Base-by-base conservation (phyloP, 1,140 invertebrate species). In the Panagrolaimus sp. region DNA sequence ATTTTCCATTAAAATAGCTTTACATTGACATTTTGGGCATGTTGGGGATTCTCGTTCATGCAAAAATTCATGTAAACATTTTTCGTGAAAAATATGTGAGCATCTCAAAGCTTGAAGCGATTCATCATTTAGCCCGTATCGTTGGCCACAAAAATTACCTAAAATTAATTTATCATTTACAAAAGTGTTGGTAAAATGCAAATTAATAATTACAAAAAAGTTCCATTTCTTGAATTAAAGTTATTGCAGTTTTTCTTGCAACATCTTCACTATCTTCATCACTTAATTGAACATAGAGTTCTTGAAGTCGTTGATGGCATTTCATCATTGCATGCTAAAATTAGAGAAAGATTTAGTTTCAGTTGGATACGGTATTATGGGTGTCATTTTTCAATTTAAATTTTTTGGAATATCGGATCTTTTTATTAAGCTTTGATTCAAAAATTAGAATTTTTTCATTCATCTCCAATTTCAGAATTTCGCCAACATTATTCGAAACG, bases 131-230 rank as follows among this genome's bases (percentile, higher is more conserved):
- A 71, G 58, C n/a, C 75, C 80, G 44, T 76, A 82, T 45, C 80
- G 38, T 68, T 82, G 80, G 24, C 80, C 80, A 69, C 80, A 82
- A 58, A 82, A 83, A 58, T 82, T n/a, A n/a, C n/a, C n/a, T n/a
- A n/a, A n/a, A n/a, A n/a, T n/a, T n/a, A n/a, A n/a, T n/a, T n/a
- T n/a, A n/a, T n/a, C n/a, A n/a, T n/a, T n/a, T n/a, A n/a, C n/a
- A n/a, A n/a, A n/a, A n/a, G n/a, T n/a, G n/a, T n/a, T n/a, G n/a
- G n/a, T n/a, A n/a, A n/a, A n/a, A n/a, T n/a, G n/a, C n/a, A n/a
- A n/a, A n/a, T n/a, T n/a, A n/a, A n/a, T n/a, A n/a, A n/a, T n/a
- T 83, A 67, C 80, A 82, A 63, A 82, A 82, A 24, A 82, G 67
- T 65, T 82, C 78, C 82, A 82, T 83, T 73, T 82, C 78, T 67